phyloP scores from a whole-genome alignment of 2,888 invertebrate genomes.

The Encarsia formosa region DNA sequence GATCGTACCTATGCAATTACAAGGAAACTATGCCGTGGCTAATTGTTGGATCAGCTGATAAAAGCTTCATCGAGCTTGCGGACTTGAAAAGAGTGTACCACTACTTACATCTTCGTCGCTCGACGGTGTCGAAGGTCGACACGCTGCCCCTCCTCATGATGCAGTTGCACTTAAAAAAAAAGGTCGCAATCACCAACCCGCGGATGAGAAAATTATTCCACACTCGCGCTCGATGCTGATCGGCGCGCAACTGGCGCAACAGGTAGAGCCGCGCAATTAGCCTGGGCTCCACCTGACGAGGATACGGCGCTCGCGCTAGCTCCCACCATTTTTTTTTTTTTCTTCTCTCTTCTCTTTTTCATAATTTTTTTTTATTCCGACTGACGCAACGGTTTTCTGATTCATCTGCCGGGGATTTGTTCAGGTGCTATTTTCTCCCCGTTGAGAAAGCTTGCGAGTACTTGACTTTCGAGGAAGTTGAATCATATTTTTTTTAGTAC shows the following conservation, averaged over 20 bases:
- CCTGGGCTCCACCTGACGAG: slow-evolving; percentile 34
- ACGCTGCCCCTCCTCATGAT: slow-evolving; percentile 46
- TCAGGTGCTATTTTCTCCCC: too few species aligned
- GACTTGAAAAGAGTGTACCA: too few species aligned
- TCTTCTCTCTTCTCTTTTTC: not conserved
- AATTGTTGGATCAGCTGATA: too few species aligned
- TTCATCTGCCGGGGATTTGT: too few species aligned
- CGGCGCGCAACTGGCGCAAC: slow-evolving; percentile 15
- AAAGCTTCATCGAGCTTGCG: too few species aligned
- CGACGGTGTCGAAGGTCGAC: slow-evolving; percentile 42
- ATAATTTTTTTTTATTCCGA: slow-evolving; percentile 7
- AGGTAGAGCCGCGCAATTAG: slow-evolving; percentile 47
- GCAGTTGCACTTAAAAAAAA: slow-evolving; percentile 5
- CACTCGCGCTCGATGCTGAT: not conserved
- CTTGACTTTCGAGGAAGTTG: too few species aligned
- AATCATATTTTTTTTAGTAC: too few species aligned
- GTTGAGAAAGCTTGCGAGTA: too few species aligned
- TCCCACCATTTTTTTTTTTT: not conserved
- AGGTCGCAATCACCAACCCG: not conserved
- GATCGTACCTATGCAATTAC: too few species aligned
- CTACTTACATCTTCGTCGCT: slow-evolving; percentile 43
- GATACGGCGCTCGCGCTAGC: slow-evolving; percentile 23
- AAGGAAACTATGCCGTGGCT: too few species aligned
- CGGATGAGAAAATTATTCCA: not conserved
- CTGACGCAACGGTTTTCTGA: too few species aligned